phyloP scores from a whole-genome alignment of 2,888 invertebrate species.

The Eilema caniola region DNA sequence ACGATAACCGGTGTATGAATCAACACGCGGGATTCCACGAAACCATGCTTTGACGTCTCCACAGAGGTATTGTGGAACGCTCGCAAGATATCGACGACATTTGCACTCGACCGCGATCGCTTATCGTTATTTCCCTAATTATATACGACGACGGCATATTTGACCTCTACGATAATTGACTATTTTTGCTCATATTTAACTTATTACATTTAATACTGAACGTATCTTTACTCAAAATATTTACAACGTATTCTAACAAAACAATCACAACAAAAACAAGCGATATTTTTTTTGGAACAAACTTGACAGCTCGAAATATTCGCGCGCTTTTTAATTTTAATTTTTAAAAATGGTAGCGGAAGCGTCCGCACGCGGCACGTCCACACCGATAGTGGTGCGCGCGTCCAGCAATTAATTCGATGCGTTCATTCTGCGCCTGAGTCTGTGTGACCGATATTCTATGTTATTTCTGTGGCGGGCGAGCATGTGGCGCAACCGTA shows the following conservation, averaged over 20 bases:
- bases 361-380: slow-evolving; percentile 80
- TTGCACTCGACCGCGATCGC: slow-evolving; percentile 81
- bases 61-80: slow-evolving; percentile 50
- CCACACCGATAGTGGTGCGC: slow-evolving; percentile 76
- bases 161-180: slow-evolving; percentile 67
- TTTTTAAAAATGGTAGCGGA: slow-evolving; percentile 64
- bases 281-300: slow-evolving; percentile 9
- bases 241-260: background rate
- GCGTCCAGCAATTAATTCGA: slow-evolving; percentile 79
- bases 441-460: slow-evolving; percentile 85
- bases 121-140: slow-evolving; percentile 79
- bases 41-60: slow-evolving; percentile 70
- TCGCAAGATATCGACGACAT: slow-evolving; percentile 72
- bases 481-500: slow-evolving; percentile 79
- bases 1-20: slow-evolving; percentile 85
- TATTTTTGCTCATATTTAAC: slow-evolving; percentile 33
- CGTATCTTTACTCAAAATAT: background rate
- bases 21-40: slow-evolving; percentile 80
- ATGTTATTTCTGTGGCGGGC: slow-evolving; percentile 83
- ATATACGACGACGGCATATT: slow-evolving; percentile 63
- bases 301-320: slow-evolving; percentile 49
- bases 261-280: slow-evolving; percentile 14
- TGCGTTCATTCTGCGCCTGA: slow-evolving; percentile 74
- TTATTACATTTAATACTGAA: background rate
- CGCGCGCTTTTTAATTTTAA: slow-evolving; percentile 71